These are phyloP conservation scores for Microtus pennsylvanicus DNA, from an alignment of 2,113 vertebrate species.

Conservation along the genomic window DNA sequence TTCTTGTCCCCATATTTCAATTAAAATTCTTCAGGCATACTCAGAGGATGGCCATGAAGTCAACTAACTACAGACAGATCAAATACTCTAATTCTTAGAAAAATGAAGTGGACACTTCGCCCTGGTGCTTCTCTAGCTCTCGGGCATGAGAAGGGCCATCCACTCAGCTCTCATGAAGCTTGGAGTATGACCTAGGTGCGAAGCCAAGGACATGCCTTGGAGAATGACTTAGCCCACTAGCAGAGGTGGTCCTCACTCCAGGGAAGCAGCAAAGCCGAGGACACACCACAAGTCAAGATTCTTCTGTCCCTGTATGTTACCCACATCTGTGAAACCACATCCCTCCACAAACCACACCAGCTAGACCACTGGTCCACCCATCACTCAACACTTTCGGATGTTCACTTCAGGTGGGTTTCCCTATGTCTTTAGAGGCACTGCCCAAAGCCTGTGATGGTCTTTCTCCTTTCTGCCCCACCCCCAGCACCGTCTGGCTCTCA, in stretches of 20 bases:
- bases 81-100: background rate
- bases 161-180: background rate
- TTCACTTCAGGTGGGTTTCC: background rate
- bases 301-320: background rate
- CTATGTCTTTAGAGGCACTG: background rate
- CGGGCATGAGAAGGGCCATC: background rate
- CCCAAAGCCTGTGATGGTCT: background rate
- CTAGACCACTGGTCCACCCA: background rate
- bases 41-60: background rate
- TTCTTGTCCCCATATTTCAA: background rate
- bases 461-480: background rate
- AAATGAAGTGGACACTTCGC: background rate
- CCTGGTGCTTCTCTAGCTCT: background rate
- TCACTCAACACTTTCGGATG: background rate
- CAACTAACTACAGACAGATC: background rate
- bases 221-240: too few relatives aligned
- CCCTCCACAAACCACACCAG: background rate
- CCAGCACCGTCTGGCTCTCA: background rate
- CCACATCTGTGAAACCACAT: background rate
- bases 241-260: background rate
- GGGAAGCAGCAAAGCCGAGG: background rate
- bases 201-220: too few relatives aligned
- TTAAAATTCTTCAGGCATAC: constrained; percentile 26
- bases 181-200: background rate
- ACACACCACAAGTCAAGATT: background rate